Conservation (phyloP, 2,113 vertebrate species). For the Podiceps cristatus region DNA sequence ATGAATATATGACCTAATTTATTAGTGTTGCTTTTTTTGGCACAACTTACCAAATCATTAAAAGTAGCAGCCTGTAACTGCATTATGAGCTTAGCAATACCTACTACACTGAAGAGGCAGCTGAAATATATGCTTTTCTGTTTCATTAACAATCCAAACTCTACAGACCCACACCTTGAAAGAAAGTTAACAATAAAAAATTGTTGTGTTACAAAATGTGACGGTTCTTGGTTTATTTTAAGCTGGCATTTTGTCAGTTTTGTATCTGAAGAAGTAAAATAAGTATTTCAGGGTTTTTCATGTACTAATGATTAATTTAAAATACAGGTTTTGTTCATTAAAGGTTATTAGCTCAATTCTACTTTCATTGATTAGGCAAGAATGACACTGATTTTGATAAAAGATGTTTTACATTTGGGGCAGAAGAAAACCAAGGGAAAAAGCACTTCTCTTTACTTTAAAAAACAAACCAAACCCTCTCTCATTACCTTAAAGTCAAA, state of each 20-base stretch:
- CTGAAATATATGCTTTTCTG: neutral
- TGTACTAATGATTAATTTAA: neutral
- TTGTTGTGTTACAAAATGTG: neutral
- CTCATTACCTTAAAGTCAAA: neutral
- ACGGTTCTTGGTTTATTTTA: neutral
- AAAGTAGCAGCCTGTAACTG: neutral
- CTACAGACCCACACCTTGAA: neutral
- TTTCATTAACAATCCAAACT: neutral
- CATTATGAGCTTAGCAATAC: neutral
- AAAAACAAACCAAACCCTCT: neutral
- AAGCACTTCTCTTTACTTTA: neutral
- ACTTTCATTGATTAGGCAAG: neutral
- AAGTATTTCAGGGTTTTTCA: neutral
- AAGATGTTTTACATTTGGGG: neutral
- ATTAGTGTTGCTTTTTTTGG: neutral
- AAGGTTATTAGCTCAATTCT: neutral
- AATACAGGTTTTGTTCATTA: neutral
- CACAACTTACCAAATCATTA: neutral
- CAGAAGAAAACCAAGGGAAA: neutral
- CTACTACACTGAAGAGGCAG: neutral
- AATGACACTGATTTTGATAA: neutral
- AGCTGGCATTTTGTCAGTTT: neutral
- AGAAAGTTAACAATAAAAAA: neutral
- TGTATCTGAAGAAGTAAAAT: neutral
- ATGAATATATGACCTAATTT: neutral